Base-by-base conservation (phyloP, 2,888 invertebrate genomes). In the Heliothis peltigera region DNA sequence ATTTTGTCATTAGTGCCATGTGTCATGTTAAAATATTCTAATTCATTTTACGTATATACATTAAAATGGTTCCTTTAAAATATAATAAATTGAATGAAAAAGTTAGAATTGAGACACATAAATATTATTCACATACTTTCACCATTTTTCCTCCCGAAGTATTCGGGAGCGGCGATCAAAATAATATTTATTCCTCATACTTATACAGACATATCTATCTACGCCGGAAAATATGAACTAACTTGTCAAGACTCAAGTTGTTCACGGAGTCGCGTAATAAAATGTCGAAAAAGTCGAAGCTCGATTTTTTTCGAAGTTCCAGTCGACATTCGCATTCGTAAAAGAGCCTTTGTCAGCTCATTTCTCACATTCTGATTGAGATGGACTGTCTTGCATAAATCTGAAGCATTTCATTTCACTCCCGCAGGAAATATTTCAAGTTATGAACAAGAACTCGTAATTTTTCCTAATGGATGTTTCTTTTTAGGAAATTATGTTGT, bases 331-430 rank as follows among this genome's bases (percentile, higher is more conserved):
- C 80, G 75, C 77, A 83, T 78, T 84, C 78, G 70, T 56, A 77
- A 82, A 82, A 78, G 80, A 82, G 80, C 80, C 82, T 89, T 89
- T 89, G 88, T 89, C 88, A 89, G 88, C 88, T 84, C 86, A 87
- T 89, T 89, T 85, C 83, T 87, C 84, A 86, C 78, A 81, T 76
- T 82, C 81, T 86, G 87, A 89, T 87, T 86, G 87, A 84, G 87
- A 87, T 82, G 82, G 82, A 86, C 83, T 80, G 81, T 73, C 82
- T 65, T 64, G 79, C 76, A 84, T 84, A 84, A 84, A 84, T 84
- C 82, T 80, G 75, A 67, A 64, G 65, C 74, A 70, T 82, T 79
- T 78, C 71, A 77, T 80, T 80, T 74, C 56, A 61, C 44, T 63
- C 62, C 68, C 72, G 64, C 77, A 54, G 74, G 64, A 77, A 75